phyloP scores from a whole-genome alignment of 2,113 vertebrate genomes.

The Megaptera novaeangliae region DNA sequence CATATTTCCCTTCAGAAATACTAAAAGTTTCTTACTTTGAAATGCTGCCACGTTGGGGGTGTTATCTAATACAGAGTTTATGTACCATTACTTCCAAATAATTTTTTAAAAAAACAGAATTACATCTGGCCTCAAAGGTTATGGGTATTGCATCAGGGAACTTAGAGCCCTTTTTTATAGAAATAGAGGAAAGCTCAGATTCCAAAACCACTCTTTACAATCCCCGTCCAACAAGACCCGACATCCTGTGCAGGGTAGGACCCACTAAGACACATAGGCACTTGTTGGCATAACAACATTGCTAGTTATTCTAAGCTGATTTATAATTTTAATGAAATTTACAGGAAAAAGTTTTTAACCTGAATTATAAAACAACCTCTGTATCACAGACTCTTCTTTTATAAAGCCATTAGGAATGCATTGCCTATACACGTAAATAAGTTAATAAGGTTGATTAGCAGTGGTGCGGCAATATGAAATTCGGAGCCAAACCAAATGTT shows the following conservation, averaged over 20 bases:
- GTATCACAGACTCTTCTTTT: neutral
- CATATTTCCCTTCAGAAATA: neutral
- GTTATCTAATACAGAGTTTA: neutral
- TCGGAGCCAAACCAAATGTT: conserved; percentile 24
- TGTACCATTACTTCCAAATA: neutral
- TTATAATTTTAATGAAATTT: neutral
- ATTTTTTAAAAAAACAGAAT: conserved; percentile 25
- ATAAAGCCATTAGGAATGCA: conserved; percentile 1
- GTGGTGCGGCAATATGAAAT: conserved; percentile 6
- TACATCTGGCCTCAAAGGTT: neutral
- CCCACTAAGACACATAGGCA: neutral
- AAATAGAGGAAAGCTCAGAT: neutral
- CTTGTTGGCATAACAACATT: neutral
- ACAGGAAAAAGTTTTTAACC: neutral
- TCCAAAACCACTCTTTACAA: neutral
- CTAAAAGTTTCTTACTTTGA: neutral
- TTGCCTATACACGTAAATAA: neutral
- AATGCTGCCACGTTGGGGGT: neutral
- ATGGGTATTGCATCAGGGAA: neutral
- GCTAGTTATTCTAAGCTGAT: neutral
- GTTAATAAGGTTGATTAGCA: conserved; percentile 28
- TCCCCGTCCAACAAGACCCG: neutral
- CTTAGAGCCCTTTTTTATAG: neutral
- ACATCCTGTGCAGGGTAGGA: neutral
- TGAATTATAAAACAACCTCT: neutral